phyloP scores from a whole-genome alignment of 2,797 vertebrate genomes.

The Brachymystax lenok region DNA sequence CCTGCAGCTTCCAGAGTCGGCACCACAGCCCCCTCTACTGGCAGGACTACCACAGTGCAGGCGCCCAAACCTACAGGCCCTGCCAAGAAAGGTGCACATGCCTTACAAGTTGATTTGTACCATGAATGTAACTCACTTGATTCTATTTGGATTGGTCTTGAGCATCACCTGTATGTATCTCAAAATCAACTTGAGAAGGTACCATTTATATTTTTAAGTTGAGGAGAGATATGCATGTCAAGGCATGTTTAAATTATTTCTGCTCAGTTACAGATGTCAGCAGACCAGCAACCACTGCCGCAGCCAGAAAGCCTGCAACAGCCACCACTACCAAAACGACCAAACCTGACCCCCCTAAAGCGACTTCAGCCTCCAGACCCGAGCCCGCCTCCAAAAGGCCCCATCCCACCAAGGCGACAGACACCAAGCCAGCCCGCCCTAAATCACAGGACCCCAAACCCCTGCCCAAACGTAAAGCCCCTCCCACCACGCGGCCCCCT shows the following conservation, averaged over 20 bases:
- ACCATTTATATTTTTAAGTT: neutral
- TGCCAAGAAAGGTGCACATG: constrained; percentile 71
- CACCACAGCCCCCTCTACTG: constrained; percentile 57
- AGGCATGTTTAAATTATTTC: neutral
- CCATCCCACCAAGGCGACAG: constrained; percentile 17
- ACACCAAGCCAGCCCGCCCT: constrained; percentile 41
- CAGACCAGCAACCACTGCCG: constrained; percentile 50
- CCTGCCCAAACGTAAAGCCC: constrained; percentile 53
- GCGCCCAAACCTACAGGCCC: constrained; percentile 46
- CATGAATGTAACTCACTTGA: too few species aligned
- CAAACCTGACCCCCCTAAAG: constrained; percentile 64
- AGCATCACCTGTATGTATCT: neutral
- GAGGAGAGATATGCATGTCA: neutral
- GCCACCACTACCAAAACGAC: constrained; percentile 51
- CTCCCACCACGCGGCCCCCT: constrained; percentile 28
- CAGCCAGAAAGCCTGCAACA: constrained; percentile 59
- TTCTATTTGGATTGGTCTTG: neutral
- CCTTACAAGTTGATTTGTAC: neutral
- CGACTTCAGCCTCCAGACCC: constrained; percentile 31
- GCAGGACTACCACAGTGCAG: constrained; percentile 55
- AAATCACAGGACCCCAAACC: constrained; percentile 58
- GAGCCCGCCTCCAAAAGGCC: constrained; percentile 51
- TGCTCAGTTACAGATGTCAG: constrained; percentile 64
- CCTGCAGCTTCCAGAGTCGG: constrained; percentile 48
- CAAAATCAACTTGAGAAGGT: neutral